These are phyloP conservation scores for Drosophila ironensis DNA, from an alignment of 1,140 invertebrate genomes.

Conservation along the genomic window DNA sequence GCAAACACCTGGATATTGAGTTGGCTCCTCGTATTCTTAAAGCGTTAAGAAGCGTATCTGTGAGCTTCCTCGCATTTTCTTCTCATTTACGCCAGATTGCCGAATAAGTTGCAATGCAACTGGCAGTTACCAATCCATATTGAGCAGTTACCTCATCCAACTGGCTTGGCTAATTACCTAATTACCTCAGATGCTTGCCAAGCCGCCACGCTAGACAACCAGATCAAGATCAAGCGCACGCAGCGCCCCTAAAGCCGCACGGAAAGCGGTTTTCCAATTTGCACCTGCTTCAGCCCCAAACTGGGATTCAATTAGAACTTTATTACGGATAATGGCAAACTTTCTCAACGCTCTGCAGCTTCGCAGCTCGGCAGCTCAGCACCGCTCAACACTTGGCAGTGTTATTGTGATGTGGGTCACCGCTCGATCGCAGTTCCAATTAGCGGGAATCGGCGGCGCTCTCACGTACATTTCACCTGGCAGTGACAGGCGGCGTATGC, in stretches of 20 bases:
- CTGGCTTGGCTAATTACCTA: constrained; percentile 11
- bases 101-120: background rate
- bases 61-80: no score
- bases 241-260: constrained; percentile 2
- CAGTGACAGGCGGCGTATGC: constrained; percentile 7
- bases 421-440: constrained; percentile 42
- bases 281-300: constrained; percentile 16
- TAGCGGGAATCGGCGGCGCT: constrained; percentile 13
- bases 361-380: constrained; percentile 1
- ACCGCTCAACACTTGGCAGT: no score
- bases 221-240: background rate
- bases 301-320: constrained; percentile 53
- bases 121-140: background rate
- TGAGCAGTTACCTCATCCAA: constrained; percentile 14
- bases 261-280: constrained; percentile 22
- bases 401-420: constrained; percentile 35
- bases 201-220: background rate
- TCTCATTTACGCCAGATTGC: background rate
- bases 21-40: no score
- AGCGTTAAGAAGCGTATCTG: no score
- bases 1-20: no score
- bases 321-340: constrained; percentile 38
- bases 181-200: background rate
- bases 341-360: constrained; percentile 35
- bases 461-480: constrained; percentile 49